Evolutionary conservation across 2,113 vertebrate genomes (phyloP), one percentile per base, ranked within the genome.

Genomic region (Dicrurus megarhynchus): DNA sequence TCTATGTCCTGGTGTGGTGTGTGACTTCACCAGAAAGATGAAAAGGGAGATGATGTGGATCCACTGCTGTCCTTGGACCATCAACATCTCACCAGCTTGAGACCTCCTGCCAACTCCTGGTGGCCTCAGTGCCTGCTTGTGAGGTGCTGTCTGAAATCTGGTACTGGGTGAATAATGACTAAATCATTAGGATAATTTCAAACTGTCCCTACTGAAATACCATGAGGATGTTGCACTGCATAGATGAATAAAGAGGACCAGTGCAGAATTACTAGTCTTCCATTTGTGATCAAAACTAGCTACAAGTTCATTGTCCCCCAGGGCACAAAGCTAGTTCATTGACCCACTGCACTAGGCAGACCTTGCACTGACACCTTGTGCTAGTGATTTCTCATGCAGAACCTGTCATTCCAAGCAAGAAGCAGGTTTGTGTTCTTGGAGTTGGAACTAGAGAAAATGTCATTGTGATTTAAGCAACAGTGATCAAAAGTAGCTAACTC

Each of bases 381-480:
- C 41, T 46, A 69, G 46, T 73, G 28, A 56, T 93, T 97, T 95
- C 84, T 93, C 68, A 91, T 1, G 17, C 46, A 90, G 55, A 95
- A 60, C 21, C 21, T 94, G 44, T 89, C 69, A 78, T 88, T 94
- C 18, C 39, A 71, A 71, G 44, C n/a, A 69, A 95, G 73, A 93
- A 33, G 6, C 26, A 93, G 33, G 17, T 93, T 88, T 92, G 65
- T 92, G 80, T 95, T 92, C 77, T 95, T 91, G 78, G 53, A 94
- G 35, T 35, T 90, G 53, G 63, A 97, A 79, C 41, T 81, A 79
- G 44, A 93, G 68, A 95, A 97, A 98, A 97, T 87, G 76, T 65
- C 87, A 82, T 41, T 83, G 56, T 79, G 92, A 86, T 97, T 97
- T 94, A 96, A 97, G 68, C 55, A 97, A 91, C 41, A 96, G 52